These are phyloP conservation scores for Archivesica marissinica DNA, from an alignment of 1,140 invertebrate species.

Conservation along the genomic window DNA sequence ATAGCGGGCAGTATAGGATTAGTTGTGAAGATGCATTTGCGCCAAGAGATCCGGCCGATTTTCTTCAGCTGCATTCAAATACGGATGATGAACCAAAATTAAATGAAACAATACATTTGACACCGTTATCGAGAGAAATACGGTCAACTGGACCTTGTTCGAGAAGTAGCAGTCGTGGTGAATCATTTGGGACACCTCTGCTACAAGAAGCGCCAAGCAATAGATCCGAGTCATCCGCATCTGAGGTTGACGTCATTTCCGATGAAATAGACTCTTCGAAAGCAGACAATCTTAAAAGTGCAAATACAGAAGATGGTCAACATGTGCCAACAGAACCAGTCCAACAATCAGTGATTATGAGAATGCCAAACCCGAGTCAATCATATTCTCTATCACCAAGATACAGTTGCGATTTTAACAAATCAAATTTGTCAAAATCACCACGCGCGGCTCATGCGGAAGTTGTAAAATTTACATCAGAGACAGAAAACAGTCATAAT, in stretches of 20 bases:
- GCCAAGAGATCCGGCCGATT: constrained; percentile 71
- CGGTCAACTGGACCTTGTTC: constrained; percentile 76
- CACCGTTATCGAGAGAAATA: constrained; percentile 67
- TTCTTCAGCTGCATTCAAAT: constrained; percentile 56
- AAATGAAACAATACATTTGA: constrained; percentile 56
- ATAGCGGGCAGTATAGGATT: constrained; percentile 67
- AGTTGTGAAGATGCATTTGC: constrained; percentile 74
- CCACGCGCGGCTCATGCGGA: constrained; percentile 53
- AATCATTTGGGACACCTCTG: constrained; percentile 65
- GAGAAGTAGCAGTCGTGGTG: constrained; percentile 76
- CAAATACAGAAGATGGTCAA: constrained; percentile 53
- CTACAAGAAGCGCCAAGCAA: constrained; percentile 77
- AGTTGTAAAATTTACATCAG: constrained; percentile 49
- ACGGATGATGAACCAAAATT: constrained; percentile 51
- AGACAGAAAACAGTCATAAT: constrained; percentile 45
- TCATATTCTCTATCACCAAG: constrained; percentile 54
- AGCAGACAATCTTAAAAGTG: constrained; percentile 36
- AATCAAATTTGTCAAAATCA: constrained; percentile 58
- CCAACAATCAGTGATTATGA: constrained; percentile 80
- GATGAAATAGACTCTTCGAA: constrained; percentile 74
- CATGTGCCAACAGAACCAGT: constrained; percentile 61
- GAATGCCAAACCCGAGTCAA: constrained; percentile 65
- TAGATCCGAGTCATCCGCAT: constrained; percentile 80
- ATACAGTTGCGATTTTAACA: constrained; percentile 55
- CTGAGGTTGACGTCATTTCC: constrained; percentile 79